Evolutionary conservation across 2,888 invertebrate species (phyloP), one percentile per base, ranked within the genome.

Genomic region (Eilema caniola): DNA sequence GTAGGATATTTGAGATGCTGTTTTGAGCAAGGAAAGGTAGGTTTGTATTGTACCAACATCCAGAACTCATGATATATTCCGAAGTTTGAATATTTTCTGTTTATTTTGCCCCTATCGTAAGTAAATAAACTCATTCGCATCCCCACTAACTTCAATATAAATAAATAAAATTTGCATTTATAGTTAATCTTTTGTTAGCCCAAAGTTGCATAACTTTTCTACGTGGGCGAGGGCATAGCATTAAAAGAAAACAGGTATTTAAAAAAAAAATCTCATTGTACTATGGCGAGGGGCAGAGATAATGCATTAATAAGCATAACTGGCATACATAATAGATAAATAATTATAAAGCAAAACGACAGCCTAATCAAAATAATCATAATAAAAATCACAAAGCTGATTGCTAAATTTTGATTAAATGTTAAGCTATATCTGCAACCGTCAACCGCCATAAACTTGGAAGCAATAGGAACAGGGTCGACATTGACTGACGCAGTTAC

Each of bases 381-480:
- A n/a, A n/a, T n/a, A 23, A 37, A 33, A 20, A 63, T 63, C 20
- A 63, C 41, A 24, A 41, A 53, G 25, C n/a, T 62, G 62, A 25
- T 69, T 41, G 24, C 7, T 41, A 60, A n/a, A 7, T 72, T 68
- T 73, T 61, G 41, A 67, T 71, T 67, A 66, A 66, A 37, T 37
- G 1, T 25, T 60, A 33, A 59, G 59, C 63, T 25, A 25, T 25
- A 14, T 47, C 12, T 63, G 25, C 60, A 77, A 71, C 71, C 70
- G 77, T 78, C 64, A 28, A 67, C 33, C 25, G 66, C 66, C 65
- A 78, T 60, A 76, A 81, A 85, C 75, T 82, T 85, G 82, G 80
- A 74, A 77, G 62, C 71, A 78, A 75, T 77, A 85, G 75, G 78
- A 84, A 84, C 87, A 88, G 81, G n/a, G 88, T 89, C 88, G 87